Evolutionary conservation across 2,797 vertebrate species (phyloP).

Genomic region (Cheirogaleus major): DNA sequence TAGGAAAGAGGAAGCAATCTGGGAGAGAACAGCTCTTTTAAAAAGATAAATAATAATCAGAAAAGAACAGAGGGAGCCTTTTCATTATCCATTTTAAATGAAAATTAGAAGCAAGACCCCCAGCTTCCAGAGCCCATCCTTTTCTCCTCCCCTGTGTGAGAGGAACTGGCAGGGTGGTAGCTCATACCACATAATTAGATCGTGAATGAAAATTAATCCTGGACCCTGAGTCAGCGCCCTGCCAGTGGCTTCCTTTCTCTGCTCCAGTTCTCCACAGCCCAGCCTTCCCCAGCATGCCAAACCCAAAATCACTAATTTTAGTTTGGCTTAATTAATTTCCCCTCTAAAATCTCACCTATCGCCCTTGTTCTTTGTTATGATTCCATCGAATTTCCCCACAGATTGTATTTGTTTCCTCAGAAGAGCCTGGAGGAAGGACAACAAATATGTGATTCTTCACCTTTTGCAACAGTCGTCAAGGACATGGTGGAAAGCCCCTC

Average conservation of each 20-base stretch:
- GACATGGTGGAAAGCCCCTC: neutral
- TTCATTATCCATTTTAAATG: constrained; percentile 11
- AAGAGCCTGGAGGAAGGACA: constrained; percentile 37
- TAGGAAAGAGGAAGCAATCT: neutral
- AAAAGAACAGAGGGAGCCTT: neutral
- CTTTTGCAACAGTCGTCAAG: constrained; percentile 3
- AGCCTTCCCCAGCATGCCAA: constrained; percentile 76
- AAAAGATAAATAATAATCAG: constrained; percentile 26
- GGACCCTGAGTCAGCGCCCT: constrained; percentile 74
- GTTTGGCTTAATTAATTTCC: constrained; percentile 83
- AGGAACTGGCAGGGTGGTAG: constrained; percentile 58
- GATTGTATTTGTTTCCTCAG: constrained; percentile 48
- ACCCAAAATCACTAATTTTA: constrained; percentile 78
- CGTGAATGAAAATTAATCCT: constrained; percentile 82
- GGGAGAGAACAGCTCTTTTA: neutral
- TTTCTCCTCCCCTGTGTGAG: neutral
- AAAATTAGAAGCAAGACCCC: constrained; percentile 56
- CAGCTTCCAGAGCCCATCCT: neutral
- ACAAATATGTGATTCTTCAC: neutral
- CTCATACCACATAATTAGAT: constrained; percentile 74
- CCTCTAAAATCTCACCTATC: constrained; percentile 78
- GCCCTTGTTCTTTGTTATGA: constrained; percentile 47
- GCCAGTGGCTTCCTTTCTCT: constrained; percentile 68
- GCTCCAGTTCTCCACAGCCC: constrained; percentile 74
- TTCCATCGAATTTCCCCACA: constrained; percentile 23